Conservation (phyloP, 2,888 invertebrate species). For the Carpatolechia fugitivella region DNA sequence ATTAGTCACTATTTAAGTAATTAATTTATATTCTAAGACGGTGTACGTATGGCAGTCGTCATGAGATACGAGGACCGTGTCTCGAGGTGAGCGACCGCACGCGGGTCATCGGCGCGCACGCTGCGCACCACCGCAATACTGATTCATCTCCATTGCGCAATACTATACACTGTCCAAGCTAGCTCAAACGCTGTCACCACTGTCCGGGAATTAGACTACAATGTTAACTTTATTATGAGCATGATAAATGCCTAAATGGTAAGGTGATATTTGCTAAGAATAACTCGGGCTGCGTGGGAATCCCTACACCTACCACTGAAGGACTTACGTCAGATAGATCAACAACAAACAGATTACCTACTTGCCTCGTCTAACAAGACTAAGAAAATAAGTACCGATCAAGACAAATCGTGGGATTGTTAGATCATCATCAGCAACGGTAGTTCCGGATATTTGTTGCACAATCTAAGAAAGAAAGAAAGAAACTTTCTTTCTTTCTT, state of each 20-base stretch:
- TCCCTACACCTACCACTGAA: background rate
- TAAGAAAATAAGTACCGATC: background rate
- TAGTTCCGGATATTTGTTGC: too few relatives aligned
- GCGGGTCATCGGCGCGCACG: conserved; percentile 58
- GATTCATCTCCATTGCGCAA: conserved; percentile 50
- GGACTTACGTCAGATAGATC: too few relatives aligned
- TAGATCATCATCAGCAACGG: too few relatives aligned
- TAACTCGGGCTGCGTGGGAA: background rate
- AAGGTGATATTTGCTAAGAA: background rate
- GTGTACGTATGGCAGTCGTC: background rate
- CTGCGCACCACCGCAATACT: conserved; percentile 31
- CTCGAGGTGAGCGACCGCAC: conserved; percentile 67
- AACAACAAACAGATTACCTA: too few relatives aligned
- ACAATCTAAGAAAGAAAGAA: too few relatives aligned
- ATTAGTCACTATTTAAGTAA: background rate
- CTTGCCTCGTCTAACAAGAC: too few relatives aligned
- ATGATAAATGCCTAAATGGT: background rate
- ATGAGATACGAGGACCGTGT: background rate
- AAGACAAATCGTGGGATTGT: too few relatives aligned
- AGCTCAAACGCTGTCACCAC: background rate
- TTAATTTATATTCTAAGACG: background rate
- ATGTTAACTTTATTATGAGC: background rate
- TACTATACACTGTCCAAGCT: conserved; percentile 5
- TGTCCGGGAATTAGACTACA: background rate
- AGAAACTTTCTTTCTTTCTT: too few relatives aligned